Conservation (phyloP, 1,140 invertebrate genomes). For the Lanistes nyassanus region DNA sequence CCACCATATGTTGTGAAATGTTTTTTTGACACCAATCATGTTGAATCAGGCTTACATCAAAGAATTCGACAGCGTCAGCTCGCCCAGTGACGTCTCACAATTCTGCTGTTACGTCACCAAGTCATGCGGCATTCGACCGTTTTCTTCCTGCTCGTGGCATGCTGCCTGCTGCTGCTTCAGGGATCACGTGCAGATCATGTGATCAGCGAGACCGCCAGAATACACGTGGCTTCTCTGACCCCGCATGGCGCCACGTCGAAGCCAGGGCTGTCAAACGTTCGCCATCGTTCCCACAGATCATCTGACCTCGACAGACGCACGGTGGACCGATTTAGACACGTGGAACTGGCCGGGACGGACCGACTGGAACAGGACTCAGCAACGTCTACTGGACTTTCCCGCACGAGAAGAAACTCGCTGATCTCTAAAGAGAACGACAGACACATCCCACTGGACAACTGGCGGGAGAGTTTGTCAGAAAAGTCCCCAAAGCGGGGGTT, state of each 20-base stretch:
- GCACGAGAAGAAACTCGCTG: background rate
- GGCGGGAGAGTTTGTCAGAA: too few relatives aligned
- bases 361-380: slow-evolving; percentile 13
- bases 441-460: too few relatives aligned
- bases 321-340: background rate
- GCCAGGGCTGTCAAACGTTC: background rate
- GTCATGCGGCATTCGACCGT: slow-evolving; percentile 16
- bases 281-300: background rate
- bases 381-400: background rate
- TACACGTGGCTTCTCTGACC: slow-evolving; percentile 1
- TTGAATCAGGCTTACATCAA: too few relatives aligned
- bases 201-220: slow-evolving; percentile 10
- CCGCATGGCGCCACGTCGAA: background rate
- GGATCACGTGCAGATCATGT: slow-evolving; percentile 17
- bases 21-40: too few relatives aligned
- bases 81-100: too few relatives aligned
- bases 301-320: background rate
- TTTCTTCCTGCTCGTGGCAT: slow-evolving; percentile 20
- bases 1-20: too few relatives aligned
- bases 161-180: slow-evolving; percentile 19
- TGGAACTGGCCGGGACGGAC: background rate
- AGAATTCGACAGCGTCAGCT: too few relatives aligned
- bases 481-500: too few relatives aligned
- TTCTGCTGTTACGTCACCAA: background rate
- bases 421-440: too few relatives aligned